Percentiles rank a stretch among this genome's conserved stretches.
Evolutionary conservation across 2,888 invertebrate genomes (phyloP).

Genomic region (Stenichneumon culpator): DNA sequence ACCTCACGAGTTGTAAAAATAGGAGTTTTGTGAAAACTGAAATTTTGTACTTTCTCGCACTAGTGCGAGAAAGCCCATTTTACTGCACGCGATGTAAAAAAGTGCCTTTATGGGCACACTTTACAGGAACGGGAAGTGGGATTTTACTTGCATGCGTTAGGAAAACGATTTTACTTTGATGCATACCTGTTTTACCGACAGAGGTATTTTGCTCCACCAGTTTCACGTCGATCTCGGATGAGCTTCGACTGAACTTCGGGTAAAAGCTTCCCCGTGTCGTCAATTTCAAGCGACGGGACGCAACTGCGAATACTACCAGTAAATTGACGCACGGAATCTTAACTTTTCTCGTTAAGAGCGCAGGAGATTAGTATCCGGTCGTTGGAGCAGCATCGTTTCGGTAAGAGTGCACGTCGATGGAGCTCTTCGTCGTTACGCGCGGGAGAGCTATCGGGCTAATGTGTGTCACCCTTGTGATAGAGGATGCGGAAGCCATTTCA

Average conservation of each 20-base stretch:
- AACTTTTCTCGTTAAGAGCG: slow-evolving; percentile 32
- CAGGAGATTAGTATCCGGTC: slow-evolving; percentile 35
- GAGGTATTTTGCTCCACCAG: not conserved
- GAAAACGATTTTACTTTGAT: too few relatives aligned
- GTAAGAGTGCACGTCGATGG: not conserved
- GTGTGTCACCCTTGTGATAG: not conserved
- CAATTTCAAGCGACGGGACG: not conserved
- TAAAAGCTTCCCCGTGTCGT: not conserved
- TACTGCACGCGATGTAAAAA: too few relatives aligned
- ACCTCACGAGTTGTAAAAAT: too few relatives aligned
- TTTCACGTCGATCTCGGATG: not conserved
- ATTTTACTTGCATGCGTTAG: too few relatives aligned
- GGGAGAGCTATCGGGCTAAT: not conserved
- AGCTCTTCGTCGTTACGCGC: not conserved
- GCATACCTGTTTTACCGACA: not conserved
- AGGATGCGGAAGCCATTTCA: not conserved
- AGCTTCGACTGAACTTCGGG: slow-evolving; percentile 1
- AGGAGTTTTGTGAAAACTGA: too few relatives aligned
- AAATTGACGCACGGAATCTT: slow-evolving; percentile 1
- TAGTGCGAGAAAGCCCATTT: too few relatives aligned
- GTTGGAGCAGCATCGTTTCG: slow-evolving; percentile 22
- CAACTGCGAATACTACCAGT: not conserved
- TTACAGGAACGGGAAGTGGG: too few relatives aligned
- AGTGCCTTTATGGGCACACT: too few relatives aligned
- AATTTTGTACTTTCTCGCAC: too few relatives aligned